Percentiles rank a stretch among this genome's conserved stretches.
These are phyloP conservation scores for Melanogrammus aeglefinus DNA, from an alignment of 2,797 vertebrate genomes.

Conservation along the genomic window DNA sequence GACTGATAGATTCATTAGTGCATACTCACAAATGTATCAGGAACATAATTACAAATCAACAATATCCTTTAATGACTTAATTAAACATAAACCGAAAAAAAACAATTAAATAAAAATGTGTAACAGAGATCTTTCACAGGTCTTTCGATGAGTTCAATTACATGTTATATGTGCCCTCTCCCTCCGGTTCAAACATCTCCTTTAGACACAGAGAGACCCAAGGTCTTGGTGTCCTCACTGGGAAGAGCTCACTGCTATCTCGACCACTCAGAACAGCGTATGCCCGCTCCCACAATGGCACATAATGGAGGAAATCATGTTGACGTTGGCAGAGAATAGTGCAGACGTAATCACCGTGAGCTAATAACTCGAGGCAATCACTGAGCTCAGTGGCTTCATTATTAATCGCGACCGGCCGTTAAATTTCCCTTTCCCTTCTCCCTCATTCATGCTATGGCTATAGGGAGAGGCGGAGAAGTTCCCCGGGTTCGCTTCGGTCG, in stretches of 20 bases:
- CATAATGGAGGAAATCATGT: conserved; percentile 51
- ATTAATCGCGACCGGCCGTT: conserved; percentile 60
- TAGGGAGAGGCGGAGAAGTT: not conserved
- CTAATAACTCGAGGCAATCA: conserved; percentile 73
- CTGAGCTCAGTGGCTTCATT: conserved; percentile 66
- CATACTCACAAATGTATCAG: too few relatives aligned
- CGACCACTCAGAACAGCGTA: conserved; percentile 40
- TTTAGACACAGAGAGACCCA: conserved; percentile 31
- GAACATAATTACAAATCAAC: too few relatives aligned
- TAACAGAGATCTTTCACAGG: conserved; percentile 26
- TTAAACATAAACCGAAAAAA: not conserved
- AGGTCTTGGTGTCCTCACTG: conserved; percentile 12
- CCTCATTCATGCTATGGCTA: not conserved
- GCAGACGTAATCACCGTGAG: conserved; percentile 73
- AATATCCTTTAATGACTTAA: too few relatives aligned
- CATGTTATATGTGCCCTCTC: not conserved
- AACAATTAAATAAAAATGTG: not conserved
- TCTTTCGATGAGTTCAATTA: conserved; percentile 28
- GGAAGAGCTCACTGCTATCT: conserved; percentile 50
- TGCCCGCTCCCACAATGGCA: conserved; percentile 43
- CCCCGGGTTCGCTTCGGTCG: conserved; percentile 45
- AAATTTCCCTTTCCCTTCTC: not conserved
- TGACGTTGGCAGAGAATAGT: conserved; percentile 66
- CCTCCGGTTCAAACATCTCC: not conserved
- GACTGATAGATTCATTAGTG: too few relatives aligned